These are phyloP conservation scores for Cryptoblepharus egeriae DNA, from an alignment of 2,797 vertebrate species.

Conservation along the genomic window DNA sequence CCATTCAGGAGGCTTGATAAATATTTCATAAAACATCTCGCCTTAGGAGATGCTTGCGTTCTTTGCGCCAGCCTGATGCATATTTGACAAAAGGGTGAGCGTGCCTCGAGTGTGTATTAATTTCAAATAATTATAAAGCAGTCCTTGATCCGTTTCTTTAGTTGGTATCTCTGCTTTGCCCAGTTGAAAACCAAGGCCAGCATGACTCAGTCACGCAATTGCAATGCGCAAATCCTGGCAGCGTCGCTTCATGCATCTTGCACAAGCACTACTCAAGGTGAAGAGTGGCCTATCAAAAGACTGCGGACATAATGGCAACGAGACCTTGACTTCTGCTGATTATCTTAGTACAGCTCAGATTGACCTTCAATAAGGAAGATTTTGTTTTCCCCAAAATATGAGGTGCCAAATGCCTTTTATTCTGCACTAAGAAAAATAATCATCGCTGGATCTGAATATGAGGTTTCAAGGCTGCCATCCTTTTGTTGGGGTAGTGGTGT, in stretches of 20 bases:
- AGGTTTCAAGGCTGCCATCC: conserved; percentile 70
- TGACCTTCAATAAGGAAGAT: conserved; percentile 77
- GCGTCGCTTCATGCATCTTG: conserved; percentile 53
- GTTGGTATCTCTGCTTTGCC: conserved; percentile 47
- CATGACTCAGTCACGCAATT: conserved; percentile 42
- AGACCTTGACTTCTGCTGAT: conserved; percentile 76
- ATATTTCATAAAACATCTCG: conserved; percentile 68
- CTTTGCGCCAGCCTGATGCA: conserved; percentile 43
- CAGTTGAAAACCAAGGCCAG: conserved; percentile 64
- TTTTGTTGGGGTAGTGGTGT: conserved; percentile 17
- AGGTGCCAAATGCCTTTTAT: conserved; percentile 71
- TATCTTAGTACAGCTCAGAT: conserved; percentile 75
- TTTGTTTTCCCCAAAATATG: conserved; percentile 73
- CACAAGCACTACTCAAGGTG: conserved; percentile 71
- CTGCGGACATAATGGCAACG: conserved; percentile 68
- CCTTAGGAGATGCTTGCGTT: conserved; percentile 46
- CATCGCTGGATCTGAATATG: conserved; percentile 40
- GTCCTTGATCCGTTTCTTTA: conserved; percentile 22
- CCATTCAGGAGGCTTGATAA: conserved; percentile 55
- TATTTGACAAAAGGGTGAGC: conserved; percentile 50
- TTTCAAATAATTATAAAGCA: conserved; percentile 67
- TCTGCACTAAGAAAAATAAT: conserved; percentile 66
- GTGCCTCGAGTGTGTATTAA: conserved; percentile 61
- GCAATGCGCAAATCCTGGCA: conserved; percentile 29
- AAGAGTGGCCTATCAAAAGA: conserved; percentile 71